Base-by-base conservation (phyloP, 2,113 vertebrate genomes). In the Campylorhamphus procurvoides region DNA sequence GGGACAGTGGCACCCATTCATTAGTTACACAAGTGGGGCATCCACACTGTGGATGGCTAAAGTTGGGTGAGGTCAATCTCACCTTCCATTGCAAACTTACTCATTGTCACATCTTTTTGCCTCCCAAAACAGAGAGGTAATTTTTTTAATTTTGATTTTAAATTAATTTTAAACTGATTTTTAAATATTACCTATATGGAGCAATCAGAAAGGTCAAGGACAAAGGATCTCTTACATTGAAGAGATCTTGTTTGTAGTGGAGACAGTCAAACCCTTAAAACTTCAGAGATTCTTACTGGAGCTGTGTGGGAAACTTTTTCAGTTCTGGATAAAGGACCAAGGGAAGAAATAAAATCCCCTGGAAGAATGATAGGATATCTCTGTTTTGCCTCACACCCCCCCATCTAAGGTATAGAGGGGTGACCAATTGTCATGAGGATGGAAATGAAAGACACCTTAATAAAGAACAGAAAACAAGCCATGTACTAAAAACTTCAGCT, bases 401-500 rank as follows among this genome's bases (percentile, higher is more conserved):
- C 49, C 42, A 33, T 22, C 18, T 25, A 33, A 49, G 55, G 9
- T 44, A 18, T 15, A 8, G 35, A 53, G 5, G 18, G 12, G 15
- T 78, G 37, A 72, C 15, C 72, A 87, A 76, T 19, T 27, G 23
- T 40, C 50, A 19, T 6, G 28, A 14, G 19, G 47, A 53, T 52
- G 15, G 18, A 81, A 68, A 63, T 6, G 7, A 59, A 77, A 86
- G 14, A 17, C 10, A 31, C 6, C 10, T 81, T 20, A 83, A 80
- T 37, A n/a, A 86, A 73, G n/a, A 62, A 7, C 1, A 75, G 47
- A 39, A 53, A 82, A 72, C 60, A 76, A 82, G 25, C 12, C 15
- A 31, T 6, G 29, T 49, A 15, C 47, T 60, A 73, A 79, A 58
- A 72, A 2, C 12, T 52, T 17, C 1, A 0, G 1, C 19, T 84